Conservation (phyloP, 2,113 vertebrate genomes). For the Semnornis frantzii region DNA sequence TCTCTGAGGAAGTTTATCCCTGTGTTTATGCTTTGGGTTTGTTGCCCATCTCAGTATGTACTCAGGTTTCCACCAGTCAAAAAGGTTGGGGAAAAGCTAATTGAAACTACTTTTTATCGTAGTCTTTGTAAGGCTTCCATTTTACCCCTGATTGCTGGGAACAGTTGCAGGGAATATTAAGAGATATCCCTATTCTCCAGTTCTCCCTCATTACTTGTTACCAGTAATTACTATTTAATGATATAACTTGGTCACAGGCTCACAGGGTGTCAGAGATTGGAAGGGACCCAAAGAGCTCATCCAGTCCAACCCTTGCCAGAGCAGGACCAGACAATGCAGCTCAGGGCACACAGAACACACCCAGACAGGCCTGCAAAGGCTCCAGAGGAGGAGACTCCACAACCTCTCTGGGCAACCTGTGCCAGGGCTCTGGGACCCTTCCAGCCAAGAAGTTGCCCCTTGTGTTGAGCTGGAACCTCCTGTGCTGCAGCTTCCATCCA, state of each 20-base stretch:
- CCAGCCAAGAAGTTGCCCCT: too few species aligned
- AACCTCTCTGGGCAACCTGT: too few species aligned
- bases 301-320: too few species aligned
- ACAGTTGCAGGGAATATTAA: background rate
- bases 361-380: too few species aligned
- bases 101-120: background rate
- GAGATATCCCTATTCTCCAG: background rate
- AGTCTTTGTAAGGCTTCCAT: background rate
- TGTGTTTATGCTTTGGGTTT: background rate
- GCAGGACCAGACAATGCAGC: too few species aligned
- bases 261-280: too few species aligned
- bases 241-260: background rate
- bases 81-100: background rate
- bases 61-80: background rate
- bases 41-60: background rate
- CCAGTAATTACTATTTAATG: background rate
- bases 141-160: background rate
- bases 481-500: too few species aligned
- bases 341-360: too few species aligned
- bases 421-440: too few species aligned
- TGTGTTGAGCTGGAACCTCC: too few species aligned
- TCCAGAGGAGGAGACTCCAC: too few species aligned
- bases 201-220: background rate
- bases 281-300: too few species aligned
- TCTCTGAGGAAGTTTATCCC: background rate